phyloP scores from a whole-genome alignment of 2,797 vertebrate species.

The Triplophysa yarkandensis region DNA sequence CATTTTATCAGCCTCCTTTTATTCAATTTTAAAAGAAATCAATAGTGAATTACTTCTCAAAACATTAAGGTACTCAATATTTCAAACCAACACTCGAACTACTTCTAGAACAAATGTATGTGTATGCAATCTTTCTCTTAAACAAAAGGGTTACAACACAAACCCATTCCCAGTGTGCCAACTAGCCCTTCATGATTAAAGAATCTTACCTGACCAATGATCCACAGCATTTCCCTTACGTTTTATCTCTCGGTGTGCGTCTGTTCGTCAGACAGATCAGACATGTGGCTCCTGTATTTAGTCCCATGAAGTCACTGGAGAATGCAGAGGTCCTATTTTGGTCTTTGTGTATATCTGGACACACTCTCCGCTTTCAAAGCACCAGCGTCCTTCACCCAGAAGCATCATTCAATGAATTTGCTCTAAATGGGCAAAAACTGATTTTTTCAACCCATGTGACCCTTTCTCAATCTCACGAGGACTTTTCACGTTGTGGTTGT shows the following conservation, averaged over 20 bases:
- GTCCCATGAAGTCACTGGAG: conserved; percentile 57
- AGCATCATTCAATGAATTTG: conserved; percentile 1
- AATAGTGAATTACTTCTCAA: no score
- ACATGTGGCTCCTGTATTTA: conserved; percentile 67
- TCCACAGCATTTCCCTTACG: not conserved
- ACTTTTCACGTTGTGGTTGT: conserved; percentile 58
- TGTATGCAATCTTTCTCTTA: no score
- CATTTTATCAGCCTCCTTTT: no score
- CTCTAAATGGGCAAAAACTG: conserved; percentile 32
- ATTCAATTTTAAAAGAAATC: no score
- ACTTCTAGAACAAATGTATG: no score
- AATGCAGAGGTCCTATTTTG: conserved; percentile 79
- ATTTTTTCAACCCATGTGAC: not conserved
- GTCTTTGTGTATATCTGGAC: conserved; percentile 69
- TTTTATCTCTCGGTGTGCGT: conserved; percentile 9
- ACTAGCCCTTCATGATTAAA: not conserved
- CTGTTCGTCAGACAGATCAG: conserved; percentile 36
- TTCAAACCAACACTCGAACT: no score
- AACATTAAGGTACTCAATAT: no score
- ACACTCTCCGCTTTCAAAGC: conserved; percentile 61
- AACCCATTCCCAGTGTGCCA: not conserved
- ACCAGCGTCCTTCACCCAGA: conserved; percentile 41
- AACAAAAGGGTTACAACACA: no score
- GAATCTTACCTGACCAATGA: conserved; percentile 38
- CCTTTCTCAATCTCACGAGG: not conserved